Evolutionary conservation across 2,888 invertebrate species (phyloP).

Genomic region (Ceramica pisi): DNA sequence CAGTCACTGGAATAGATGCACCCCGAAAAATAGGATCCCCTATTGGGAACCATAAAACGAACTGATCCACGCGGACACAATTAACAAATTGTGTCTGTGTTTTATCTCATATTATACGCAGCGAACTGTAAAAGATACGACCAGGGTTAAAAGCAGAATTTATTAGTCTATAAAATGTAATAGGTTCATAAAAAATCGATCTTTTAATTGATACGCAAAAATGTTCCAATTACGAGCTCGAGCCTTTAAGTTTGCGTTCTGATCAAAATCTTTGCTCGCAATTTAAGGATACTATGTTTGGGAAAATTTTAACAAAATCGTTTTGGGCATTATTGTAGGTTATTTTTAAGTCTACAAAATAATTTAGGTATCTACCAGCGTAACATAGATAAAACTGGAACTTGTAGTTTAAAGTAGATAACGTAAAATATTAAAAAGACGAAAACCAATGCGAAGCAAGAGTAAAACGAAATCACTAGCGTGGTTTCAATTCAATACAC

Average conservation of each 20-base stretch:
- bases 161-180: constrained; percentile 59
- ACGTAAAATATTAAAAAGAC: too few relatives aligned
- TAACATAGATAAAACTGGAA: too few relatives aligned
- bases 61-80: constrained; percentile 38
- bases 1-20: too few relatives aligned
- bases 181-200: constrained; percentile 53
- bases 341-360: not conserved
- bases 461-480: not conserved
- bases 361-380: too few relatives aligned
- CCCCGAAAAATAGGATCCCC: constrained; percentile 31
- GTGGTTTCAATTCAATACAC: constrained; percentile 2
- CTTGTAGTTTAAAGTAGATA: too few relatives aligned
- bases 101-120: constrained; percentile 53
- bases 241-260: constrained; percentile 12
- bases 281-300: constrained; percentile 2
- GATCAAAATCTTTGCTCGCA: constrained; percentile 10
- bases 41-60: constrained; percentile 37
- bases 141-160: constrained; percentile 52
- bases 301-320: constrained; percentile 11
- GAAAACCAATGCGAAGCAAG: too few relatives aligned
- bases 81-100: constrained; percentile 57
- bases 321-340: not conserved
- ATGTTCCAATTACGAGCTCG: constrained; percentile 46
- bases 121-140: constrained; percentile 47
- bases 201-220: constrained; percentile 58